A percentile compares a stretch with the other conserved stretches of the same genome.
These are phyloP conservation scores for Gadopsis marmoratus DNA, from an alignment of 2,797 vertebrate genomes.

Conservation along the genomic window DNA sequence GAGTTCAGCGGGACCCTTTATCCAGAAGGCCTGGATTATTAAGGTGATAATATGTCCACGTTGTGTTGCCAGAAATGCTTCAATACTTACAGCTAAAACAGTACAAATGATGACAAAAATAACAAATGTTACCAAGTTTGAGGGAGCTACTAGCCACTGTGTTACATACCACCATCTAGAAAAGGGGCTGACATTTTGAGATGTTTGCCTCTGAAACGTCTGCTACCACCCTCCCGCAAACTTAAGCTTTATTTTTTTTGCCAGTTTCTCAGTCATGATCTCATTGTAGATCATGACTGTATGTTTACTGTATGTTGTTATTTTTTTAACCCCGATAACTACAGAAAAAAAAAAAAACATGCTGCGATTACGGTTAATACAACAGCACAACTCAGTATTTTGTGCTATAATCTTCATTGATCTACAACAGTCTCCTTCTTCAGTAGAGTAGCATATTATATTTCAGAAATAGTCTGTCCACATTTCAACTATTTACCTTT, in stretches of 20 bases:
- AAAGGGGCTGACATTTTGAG: not conserved
- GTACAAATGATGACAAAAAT: not conserved
- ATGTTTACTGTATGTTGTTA: too few relatives aligned
- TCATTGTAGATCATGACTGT: too few relatives aligned
- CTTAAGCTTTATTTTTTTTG: not conserved
- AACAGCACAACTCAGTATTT: not conserved
- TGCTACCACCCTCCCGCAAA: not conserved
- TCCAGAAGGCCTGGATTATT: not conserved
- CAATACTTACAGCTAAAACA: not conserved
- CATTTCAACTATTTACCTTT: slow-evolving; percentile 13
- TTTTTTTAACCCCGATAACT: not conserved
- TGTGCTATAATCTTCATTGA: not conserved
- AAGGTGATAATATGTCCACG: not conserved
- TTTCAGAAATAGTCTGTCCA: not conserved
- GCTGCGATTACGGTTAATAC: not conserved
- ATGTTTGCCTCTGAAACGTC: not conserved
- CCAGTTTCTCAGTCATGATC: not conserved
- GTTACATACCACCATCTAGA: not conserved
- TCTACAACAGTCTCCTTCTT: not conserved
- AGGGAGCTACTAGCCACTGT: not conserved
- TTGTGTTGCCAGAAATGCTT: not conserved
- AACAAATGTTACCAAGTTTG: not conserved
- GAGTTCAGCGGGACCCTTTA: too few relatives aligned
- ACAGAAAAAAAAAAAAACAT: not conserved
- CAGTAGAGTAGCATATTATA: not conserved